Base-by-base conservation (phyloP, 2,888 invertebrate species). In the Andrena camellia region DNA sequence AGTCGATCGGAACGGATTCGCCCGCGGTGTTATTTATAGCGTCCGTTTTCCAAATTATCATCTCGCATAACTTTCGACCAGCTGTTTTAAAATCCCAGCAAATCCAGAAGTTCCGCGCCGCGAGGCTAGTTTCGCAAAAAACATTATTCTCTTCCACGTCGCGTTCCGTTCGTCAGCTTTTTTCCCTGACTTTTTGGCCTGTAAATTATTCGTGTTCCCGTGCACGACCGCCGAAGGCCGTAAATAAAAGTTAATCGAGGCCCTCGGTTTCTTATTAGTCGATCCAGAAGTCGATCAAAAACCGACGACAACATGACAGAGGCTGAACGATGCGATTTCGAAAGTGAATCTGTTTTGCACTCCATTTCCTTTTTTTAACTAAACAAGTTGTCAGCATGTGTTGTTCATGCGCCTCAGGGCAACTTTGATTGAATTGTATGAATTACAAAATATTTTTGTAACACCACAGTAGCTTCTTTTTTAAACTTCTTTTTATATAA, bases 121-220 rank as follows among this genome's bases (percentile, higher is more conserved):
- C 59, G 4, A 60, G 60, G 31, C n/a, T 50, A 6, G 23, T 63
- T 29, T 35, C 59, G 33, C 10, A 66, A 74, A 62, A 76, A 78
- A 48, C 42, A 31, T 35, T 35, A 60, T 62, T 54, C 52, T 17
- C 13, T 59, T 33, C 26, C 4, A 23, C n/a, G 29, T 23, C n/a
- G 8, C n/a, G 35, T 31, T 26, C 10, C 13, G 7, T 5, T 48
- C 23, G 26, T 42, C 42, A 6, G 10, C 50, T 5, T 13, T 23
- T 23, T 13, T 23, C 17, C 13, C 8, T 23, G 17, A 26, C 4
- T 50, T 42, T 42, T 17, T 42, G 62, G 42, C 35, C 23, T 72
- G 50, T 67, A 77, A 78, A 60, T 77, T 78, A 77, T 76, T 78
- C 59, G 66, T 50, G 66, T 76, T 76, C 66, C 20, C 77, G 23